Evolutionary conservation across 2,888 invertebrate genomes (phyloP), one percentile per base, ranked within the genome.

Genomic region (Melitaea athalia): DNA sequence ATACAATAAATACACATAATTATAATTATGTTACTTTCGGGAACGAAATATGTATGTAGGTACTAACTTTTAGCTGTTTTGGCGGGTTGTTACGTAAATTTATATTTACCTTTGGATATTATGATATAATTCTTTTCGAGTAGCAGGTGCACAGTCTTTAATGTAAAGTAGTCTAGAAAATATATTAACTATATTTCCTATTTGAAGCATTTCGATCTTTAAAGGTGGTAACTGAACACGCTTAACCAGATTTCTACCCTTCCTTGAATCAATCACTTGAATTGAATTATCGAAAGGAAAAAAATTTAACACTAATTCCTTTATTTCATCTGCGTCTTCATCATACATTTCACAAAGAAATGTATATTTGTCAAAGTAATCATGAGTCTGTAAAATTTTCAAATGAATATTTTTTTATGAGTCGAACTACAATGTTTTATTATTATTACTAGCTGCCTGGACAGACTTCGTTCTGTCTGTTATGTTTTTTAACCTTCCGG

Each of bases 341-440:
- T 98, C 97, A 82, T 95, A 97, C 97, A 98, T 98, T 88, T 98
- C 97, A 38, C 96, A 96, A 57, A 95, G 80, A 85, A 96, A 96
- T 45, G 91, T 88, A 68, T 93, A 87, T 78, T 93, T 93, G 73
- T 94, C 93, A 70, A 88, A 92, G 80, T 92, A 94, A 73, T 94
- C 94, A 78, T 83, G 89, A 14, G 89, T 86, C 90, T 90, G 78
- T 45, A 80, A 79, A 60, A 14, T 49, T 49, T 49, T 49, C n/a
- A 49, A 24, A 24, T 24, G 1, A 24, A 24, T 24, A 1, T 24
- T 24, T 24, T 24, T 3, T 24, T 24, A n/a, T n/a, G 0, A 38
- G 38, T 38, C 38, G 38, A 38, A 5, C 6, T 33, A 6, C 4
- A 33, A 33, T 33, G 33, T 33, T 33, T 33, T 5, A n/a, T n/a